A percentile compares a stretch with the other conserved stretches of the same genome.
These are phyloP conservation scores for Channa striata DNA, from an alignment of 2,797 vertebrate genomes.

Conservation along the genomic window DNA sequence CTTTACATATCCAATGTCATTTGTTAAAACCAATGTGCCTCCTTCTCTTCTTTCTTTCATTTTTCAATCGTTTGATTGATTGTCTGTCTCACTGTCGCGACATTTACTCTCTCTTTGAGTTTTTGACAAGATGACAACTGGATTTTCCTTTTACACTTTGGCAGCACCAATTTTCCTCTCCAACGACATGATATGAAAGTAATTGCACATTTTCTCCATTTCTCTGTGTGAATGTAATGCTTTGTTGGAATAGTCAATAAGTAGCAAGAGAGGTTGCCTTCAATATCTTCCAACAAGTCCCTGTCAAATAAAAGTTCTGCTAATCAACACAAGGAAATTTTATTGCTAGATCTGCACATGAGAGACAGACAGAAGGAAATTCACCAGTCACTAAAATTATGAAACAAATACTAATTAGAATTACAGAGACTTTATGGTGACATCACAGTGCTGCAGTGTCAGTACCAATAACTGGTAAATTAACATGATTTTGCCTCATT, in stretches of 20 bases:
- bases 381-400: not conserved
- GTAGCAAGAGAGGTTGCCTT: conserved; percentile 29
- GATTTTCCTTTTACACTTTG: conserved; percentile 48
- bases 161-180: conserved; percentile 56
- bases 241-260: conserved; percentile 35
- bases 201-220: conserved; percentile 58
- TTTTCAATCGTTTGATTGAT: conserved; percentile 56
- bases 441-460: too few species aligned
- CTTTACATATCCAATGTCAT: conserved; percentile 18
- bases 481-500: too few species aligned
- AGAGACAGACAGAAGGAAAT: conserved; percentile 5
- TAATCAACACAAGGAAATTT: conserved; percentile 22
- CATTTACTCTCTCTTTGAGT: conserved; percentile 32
- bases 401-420: not conserved
- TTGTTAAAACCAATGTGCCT: conserved; percentile 24
- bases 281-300: conserved; percentile 41
- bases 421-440: not conserved
- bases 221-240: conserved; percentile 37
- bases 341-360: conserved; percentile 19
- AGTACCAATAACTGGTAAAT: too few species aligned
- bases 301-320: conserved; percentile 19
- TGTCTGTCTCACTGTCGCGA: conserved; percentile 45
- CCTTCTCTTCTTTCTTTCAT: conserved; percentile 31
- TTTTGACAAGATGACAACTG: conserved; percentile 35
- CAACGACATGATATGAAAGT: conserved; percentile 57